A percentile compares a stretch with the other conserved stretches of the same genome.
These are phyloP conservation scores for Lepidotrigona ventralis DNA, from an alignment of 1,140 invertebrate species.

Conservation along the genomic window DNA sequence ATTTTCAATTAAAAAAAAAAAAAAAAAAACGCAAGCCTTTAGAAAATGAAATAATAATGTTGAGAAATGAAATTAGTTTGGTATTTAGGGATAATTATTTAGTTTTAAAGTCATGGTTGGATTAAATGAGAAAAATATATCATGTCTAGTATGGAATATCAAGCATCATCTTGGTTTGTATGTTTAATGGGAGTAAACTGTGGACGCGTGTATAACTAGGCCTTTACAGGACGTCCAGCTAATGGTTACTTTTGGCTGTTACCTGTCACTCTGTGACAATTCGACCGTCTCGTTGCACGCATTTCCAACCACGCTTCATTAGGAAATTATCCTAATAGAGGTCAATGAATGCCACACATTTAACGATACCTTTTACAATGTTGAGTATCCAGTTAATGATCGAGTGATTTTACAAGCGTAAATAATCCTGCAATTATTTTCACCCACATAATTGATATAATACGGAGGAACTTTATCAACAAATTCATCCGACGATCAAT, in stretches of 20 bases:
- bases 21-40: too few species aligned
- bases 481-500: too few species aligned
- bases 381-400: not conserved
- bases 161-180: not conserved
- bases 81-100: too few species aligned
- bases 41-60: too few species aligned
- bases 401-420: not conserved
- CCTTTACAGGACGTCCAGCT: not conserved
- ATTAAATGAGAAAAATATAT: too few species aligned
- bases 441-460: not conserved
- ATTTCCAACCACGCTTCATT: conserved; percentile 4
- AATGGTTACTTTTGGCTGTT: conserved; percentile 19
- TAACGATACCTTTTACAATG: not conserved
- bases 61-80: too few species aligned
- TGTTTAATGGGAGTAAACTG: not conserved
- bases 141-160: too few species aligned
- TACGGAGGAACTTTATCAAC: too few species aligned
- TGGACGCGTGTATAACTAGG: not conserved
- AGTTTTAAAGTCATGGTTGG: too few species aligned
- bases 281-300: not conserved
- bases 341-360: conserved; percentile 25
- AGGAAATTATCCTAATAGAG: conserved; percentile 28
- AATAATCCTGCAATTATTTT: not conserved
- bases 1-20: too few species aligned
- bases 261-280: not conserved